Evolutionary conservation across 2,797 vertebrate genomes (phyloP).

Genomic region (Dermochelys coriacea): DNA sequence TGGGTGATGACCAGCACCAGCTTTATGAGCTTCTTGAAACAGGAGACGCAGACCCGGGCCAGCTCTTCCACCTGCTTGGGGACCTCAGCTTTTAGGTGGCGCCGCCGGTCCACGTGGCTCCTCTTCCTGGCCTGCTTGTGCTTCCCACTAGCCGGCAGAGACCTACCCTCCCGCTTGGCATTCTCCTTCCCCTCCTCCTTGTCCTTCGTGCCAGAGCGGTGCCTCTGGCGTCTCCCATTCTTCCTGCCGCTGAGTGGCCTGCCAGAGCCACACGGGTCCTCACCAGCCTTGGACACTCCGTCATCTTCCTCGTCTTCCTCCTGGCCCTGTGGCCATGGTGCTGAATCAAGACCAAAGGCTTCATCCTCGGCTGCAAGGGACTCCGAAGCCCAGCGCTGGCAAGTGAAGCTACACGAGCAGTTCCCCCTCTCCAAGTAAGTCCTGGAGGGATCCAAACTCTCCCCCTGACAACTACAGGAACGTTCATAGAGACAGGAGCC

Average conservation of each 20-base stretch:
- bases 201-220: slow-evolving; percentile 64
- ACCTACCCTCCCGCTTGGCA: slow-evolving; percentile 51
- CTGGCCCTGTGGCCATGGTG: slow-evolving; percentile 24
- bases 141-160: slow-evolving; percentile 77
- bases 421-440: slow-evolving; percentile 40
- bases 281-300: slow-evolving; percentile 35
- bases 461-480: slow-evolving; percentile 57
- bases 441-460: slow-evolving; percentile 14
- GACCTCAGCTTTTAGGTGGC: slow-evolving; percentile 44
- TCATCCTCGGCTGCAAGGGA: background rate
- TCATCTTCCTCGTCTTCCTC: slow-evolving; percentile 71
- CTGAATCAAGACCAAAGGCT: background rate
- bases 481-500: slow-evolving; percentile 20
- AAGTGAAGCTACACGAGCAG: slow-evolving; percentile 56
- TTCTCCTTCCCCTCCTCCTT: slow-evolving; percentile 43
- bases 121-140: slow-evolving; percentile 85
- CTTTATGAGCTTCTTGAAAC: slow-evolving; percentile 88
- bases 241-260: slow-evolving; percentile 29
- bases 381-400: slow-evolving; percentile 46
- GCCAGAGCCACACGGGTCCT: slow-evolving; percentile 16
- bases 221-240: slow-evolving; percentile 57
- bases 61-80: slow-evolving; percentile 80
- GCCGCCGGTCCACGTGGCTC: slow-evolving; percentile 68
- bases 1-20: slow-evolving; percentile 83
- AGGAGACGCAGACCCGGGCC: slow-evolving; percentile 86